These are phyloP conservation scores for Poecile montanus DNA, from an alignment of 2,797 vertebrate species.

Conservation along the genomic window DNA sequence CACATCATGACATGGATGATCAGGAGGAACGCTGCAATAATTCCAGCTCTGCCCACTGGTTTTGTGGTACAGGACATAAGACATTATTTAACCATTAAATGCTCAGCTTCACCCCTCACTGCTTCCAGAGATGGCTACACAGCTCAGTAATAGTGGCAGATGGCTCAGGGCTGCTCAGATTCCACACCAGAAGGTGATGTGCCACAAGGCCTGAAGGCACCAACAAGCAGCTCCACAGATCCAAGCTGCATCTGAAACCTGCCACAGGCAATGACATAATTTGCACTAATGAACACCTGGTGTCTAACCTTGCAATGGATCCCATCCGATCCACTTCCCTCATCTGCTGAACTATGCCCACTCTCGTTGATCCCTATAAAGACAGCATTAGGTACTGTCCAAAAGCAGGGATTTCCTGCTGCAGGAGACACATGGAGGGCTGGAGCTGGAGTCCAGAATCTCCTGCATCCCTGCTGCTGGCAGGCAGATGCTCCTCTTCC, in stretches of 20 bases:
- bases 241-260: not conserved
- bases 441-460: not conserved
- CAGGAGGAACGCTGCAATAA: not conserved
- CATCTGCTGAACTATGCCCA: not conserved
- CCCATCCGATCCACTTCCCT: not conserved
- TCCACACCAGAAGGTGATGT: not conserved
- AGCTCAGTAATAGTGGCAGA: not conserved
- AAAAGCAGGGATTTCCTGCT: not conserved
- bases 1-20: not conserved
- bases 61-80: not conserved
- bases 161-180: not conserved
- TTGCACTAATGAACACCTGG: fast-evolving
- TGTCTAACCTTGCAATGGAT: not conserved
- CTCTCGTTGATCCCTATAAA: not conserved
- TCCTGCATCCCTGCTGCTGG: not conserved
- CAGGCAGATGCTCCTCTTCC: not conserved
- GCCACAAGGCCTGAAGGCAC: not conserved
- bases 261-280: not conserved
- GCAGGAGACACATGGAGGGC: not conserved
- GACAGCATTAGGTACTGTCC: not conserved
- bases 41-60: fast-evolving
- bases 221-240: not conserved
- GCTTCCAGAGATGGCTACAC: not conserved
- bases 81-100: not conserved
- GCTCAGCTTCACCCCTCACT: not conserved